phyloP scores from a whole-genome alignment of 2,888 invertebrate species.

The Lepidonotus clava region DNA sequence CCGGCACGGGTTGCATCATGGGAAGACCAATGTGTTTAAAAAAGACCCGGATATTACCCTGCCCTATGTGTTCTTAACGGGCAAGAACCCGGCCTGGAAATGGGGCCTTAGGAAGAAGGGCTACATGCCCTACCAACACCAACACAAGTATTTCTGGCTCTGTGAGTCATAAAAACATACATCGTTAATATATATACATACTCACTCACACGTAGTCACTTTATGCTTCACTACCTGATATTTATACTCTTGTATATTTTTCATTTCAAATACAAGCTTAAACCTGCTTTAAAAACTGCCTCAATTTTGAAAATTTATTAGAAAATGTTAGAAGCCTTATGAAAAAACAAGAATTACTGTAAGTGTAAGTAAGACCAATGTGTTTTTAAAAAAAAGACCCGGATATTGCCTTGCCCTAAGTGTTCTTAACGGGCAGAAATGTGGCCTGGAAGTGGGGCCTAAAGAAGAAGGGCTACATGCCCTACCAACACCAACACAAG shows the following conservation, averaged over 20 bases:
- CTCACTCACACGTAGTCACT: too few species aligned
- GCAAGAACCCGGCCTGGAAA: conserved; percentile 70
- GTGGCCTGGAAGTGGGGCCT: conserved; percentile 73
- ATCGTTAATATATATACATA: too few species aligned
- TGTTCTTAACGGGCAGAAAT: conserved; percentile 75
- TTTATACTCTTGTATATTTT: too few species aligned
- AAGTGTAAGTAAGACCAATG: conserved; percentile 79
- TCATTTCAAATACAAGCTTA: too few species aligned
- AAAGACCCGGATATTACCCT: conserved; percentile 78
- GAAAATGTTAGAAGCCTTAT: too few species aligned
- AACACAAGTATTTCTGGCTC: conserved; percentile 76
- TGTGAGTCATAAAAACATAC: too few species aligned
- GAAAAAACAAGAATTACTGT: too few species aligned
- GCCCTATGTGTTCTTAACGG: conserved; percentile 73
- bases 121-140: conserved; percentile 77
- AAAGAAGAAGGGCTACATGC: conserved; percentile 75
- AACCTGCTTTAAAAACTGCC: too few species aligned
- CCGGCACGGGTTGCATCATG: conserved; percentile 78
- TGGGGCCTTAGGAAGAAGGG: conserved; percentile 75
- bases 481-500: conserved; percentile 76
- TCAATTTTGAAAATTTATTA: too few species aligned
- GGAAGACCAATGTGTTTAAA: conserved; percentile 76
- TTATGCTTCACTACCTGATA: too few species aligned
- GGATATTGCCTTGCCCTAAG: conserved; percentile 71
- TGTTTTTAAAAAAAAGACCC: conserved; percentile 77